phyloP scores from a whole-genome alignment of 2,797 vertebrate species.

The Chelmon rostratus region DNA sequence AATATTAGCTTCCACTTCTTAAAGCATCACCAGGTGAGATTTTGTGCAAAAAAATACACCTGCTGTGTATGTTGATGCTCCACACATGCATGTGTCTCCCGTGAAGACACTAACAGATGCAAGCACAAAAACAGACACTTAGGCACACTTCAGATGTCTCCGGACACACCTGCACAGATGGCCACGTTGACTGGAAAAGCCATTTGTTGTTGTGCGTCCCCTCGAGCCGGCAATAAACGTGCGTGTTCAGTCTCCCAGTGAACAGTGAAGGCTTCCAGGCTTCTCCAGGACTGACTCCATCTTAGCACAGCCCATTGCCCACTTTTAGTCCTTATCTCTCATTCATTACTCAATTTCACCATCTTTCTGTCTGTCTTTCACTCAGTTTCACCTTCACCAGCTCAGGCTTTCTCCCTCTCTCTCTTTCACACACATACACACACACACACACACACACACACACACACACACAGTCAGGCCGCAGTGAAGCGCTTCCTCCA shows the following conservation, averaged over 20 bases:
- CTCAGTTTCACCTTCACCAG: not conserved
- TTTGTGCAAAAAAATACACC: not conserved
- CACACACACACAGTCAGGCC: constrained; percentile 10
- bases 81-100: constrained; percentile 3
- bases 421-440: not conserved
- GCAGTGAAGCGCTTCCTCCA: constrained; percentile 27
- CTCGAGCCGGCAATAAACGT: constrained; percentile 60
- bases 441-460: constrained; percentile 1
- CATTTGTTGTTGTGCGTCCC: constrained; percentile 55
- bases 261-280: constrained; percentile 43
- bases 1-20: not conserved
- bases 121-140: constrained; percentile 18
- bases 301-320: not conserved
- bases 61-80: constrained; percentile 2
- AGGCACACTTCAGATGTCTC: constrained; percentile 24
- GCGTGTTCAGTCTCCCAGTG: constrained; percentile 48
- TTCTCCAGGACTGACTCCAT: constrained; percentile 5
- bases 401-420: not conserved
- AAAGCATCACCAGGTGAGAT: constrained; percentile 10
- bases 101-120: constrained; percentile 16
- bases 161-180: constrained; percentile 41
- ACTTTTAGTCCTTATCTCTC: constrained; percentile 11
- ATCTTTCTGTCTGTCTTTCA: not conserved
- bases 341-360: constrained; percentile 8
- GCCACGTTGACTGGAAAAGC: constrained; percentile 53